Evolutionary conservation across 1,140 invertebrate species (phyloP), one percentile per base, ranked within the genome.

Genomic region (Cydia fagiglandana): DNA sequence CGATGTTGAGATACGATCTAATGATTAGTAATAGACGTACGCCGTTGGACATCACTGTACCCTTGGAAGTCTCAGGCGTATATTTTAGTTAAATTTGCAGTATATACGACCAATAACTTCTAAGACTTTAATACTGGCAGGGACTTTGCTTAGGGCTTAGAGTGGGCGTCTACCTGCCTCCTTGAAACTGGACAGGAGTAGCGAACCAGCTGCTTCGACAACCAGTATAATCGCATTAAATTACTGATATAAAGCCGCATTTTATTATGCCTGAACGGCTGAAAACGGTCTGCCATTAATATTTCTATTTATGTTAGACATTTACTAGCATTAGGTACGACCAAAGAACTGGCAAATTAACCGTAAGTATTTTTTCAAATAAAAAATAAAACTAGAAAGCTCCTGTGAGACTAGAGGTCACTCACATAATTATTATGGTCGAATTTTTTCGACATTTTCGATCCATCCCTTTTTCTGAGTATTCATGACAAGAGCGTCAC

Each of bases 181-280:
- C 50, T 53, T 61, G 2, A 61, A 61, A 61, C 56, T 61, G 6
- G 20, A 24, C 17, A 24, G 56, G 53, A 56, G 4, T 6, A n/a
- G n/a, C n/a, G n/a, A 61, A 61, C 56, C 56, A 24, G 56, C 9
- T 61, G 20, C 20, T 24, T 24, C 56, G 56, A 61, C 20, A 61
- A 61, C 56, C 20, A 61, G 56, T 61, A 61, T 61, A 61, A 61
- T 61, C 56, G 56, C 56, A 24, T 61, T 61, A 61, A 61, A 61
- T 61, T 61, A 61, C 56, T 9, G 56, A 61, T 61, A 24, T 24
- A 61, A 61, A 61, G 56, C 56, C 56, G 56, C 56, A 61, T 61
- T 61, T 61, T 24, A 61, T 61, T 61, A 61, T 61, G 10, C 56
- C 17, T 61, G 17, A 24, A 61, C 12, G 56, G 20, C 20, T 61